Percentiles rank a stretch among this genome's conserved stretches.
Conservation (phyloP, 2,113 vertebrate species). For the Micromys minutus region DNA sequence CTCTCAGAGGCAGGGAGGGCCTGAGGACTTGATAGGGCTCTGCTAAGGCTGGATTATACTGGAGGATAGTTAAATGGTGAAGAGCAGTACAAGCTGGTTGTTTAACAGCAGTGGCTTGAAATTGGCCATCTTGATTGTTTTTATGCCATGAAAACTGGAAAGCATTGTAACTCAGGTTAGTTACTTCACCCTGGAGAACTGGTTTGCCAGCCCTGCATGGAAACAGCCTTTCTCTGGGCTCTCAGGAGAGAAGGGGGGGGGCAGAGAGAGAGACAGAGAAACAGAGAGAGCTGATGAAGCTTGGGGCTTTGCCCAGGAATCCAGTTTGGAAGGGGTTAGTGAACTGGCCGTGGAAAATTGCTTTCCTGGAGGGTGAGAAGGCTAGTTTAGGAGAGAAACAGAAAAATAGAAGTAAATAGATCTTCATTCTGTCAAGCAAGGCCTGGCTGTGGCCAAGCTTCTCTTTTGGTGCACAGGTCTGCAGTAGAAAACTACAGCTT, state of each 20-base stretch:
- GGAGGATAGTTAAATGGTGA: background rate
- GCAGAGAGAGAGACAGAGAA: background rate
- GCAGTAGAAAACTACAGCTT: background rate
- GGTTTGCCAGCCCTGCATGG: background rate
- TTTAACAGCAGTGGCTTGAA: slow-evolving; percentile 4
- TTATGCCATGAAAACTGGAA: background rate
- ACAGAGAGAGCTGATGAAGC: background rate
- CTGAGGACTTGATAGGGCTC: background rate
- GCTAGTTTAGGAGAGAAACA: slow-evolving; percentile 5
- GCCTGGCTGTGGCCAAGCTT: background rate
- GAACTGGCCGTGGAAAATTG: background rate
- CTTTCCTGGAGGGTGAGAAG: background rate
- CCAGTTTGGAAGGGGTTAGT: background rate
- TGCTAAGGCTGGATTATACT: background rate
- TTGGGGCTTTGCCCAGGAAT: background rate
- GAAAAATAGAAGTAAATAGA: slow-evolving; percentile 21
- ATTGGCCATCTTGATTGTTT: background rate
- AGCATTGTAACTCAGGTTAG: background rate
- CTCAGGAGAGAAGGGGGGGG: background rate
- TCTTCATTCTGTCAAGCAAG: background rate
- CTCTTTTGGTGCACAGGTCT: background rate
- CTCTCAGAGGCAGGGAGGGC: background rate
- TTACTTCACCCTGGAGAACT: background rate
- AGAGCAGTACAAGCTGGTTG: background rate
- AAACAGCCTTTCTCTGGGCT: background rate